A percentile compares a stretch with the other conserved stretches of the same genome.
phyloP scores from a whole-genome alignment of 2,113 vertebrate species.

The Vulpes vulpes region DNA sequence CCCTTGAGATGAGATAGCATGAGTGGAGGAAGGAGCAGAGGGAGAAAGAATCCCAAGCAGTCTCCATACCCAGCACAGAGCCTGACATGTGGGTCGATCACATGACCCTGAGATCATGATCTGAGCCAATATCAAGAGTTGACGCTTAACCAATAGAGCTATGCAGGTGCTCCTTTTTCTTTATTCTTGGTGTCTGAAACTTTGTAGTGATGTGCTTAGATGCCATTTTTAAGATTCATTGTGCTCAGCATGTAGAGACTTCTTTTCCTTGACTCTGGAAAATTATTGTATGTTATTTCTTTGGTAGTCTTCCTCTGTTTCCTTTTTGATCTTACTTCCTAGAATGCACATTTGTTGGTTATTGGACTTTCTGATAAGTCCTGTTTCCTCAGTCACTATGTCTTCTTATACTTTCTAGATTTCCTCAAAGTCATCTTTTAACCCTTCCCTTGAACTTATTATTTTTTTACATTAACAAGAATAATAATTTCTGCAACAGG shows the following conservation, averaged over 20 bases:
- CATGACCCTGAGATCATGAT: background rate
- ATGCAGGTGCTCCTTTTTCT: background rate
- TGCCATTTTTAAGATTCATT: background rate
- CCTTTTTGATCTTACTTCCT: background rate
- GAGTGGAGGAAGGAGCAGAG: background rate
- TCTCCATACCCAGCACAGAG: background rate
- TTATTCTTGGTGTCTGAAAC: background rate
- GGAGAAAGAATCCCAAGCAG: background rate
- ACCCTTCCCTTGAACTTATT: background rate
- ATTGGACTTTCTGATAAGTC: background rate
- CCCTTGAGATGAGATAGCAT: background rate
- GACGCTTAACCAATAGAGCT: background rate
- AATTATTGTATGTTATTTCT: background rate
- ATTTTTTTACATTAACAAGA: background rate
- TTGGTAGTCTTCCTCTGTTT: background rate
- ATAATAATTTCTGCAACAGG: background rate
- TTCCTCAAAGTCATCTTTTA: slow-evolving; percentile 37
- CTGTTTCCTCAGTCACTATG: background rate
- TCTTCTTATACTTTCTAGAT: slow-evolving; percentile 2
- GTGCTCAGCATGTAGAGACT: background rate
- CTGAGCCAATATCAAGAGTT: background rate
- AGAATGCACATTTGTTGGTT: background rate
- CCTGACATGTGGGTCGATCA: fast-evolving
- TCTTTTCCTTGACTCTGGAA: background rate
- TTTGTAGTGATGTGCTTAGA: background rate